A percentile compares a stretch with the other conserved stretches of the same genome.
phyloP scores from a whole-genome alignment of 1,140 invertebrate species.

The Aphidius gifuensis region DNA sequence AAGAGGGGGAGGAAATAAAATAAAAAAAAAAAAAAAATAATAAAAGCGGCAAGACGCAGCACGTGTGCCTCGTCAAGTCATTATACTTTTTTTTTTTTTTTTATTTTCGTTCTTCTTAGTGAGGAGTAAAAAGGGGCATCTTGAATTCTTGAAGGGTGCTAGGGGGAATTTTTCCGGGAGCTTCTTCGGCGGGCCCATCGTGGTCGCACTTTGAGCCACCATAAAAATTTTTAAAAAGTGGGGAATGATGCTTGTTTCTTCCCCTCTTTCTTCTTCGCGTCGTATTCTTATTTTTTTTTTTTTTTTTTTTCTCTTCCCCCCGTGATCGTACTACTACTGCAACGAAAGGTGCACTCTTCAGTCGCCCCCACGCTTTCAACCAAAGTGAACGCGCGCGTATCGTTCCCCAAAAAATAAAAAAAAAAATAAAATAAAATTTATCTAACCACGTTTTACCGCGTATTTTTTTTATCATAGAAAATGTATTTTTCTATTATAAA shows the following conservation, averaged over 20 bases:
- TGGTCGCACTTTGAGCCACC: neutral
- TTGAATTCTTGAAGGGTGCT: too few relatives aligned
- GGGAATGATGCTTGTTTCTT: too few relatives aligned
- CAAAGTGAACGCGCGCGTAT: neutral
- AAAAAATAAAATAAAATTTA: neutral
- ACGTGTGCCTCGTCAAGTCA: conserved; percentile 12
- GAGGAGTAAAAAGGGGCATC: too few relatives aligned
- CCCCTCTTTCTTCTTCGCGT: too few relatives aligned
- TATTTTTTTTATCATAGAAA: neutral
- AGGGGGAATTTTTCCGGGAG: too few relatives aligned
- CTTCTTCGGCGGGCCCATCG: too few relatives aligned
- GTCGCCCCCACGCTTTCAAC: conserved; percentile 35
- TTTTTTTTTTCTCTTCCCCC: too few relatives aligned
- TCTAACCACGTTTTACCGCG: neutral
- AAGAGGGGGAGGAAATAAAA: conserved; percentile 4
- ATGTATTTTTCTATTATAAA: too few relatives aligned
- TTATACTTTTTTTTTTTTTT: neutral
- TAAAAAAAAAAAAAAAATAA: conserved; percentile 13
- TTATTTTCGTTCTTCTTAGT: too few relatives aligned
- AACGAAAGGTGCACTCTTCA: conserved; percentile 21
- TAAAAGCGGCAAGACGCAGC: conserved; percentile 1
- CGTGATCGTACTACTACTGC: too few relatives aligned
- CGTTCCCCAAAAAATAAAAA: neutral
- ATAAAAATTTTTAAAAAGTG: neutral
- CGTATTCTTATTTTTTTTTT: too few relatives aligned